Evolutionary conservation across 2,888 invertebrate genomes (phyloP), one percentile per base, ranked within the genome.

Genomic region (Tridacna crocea): DNA sequence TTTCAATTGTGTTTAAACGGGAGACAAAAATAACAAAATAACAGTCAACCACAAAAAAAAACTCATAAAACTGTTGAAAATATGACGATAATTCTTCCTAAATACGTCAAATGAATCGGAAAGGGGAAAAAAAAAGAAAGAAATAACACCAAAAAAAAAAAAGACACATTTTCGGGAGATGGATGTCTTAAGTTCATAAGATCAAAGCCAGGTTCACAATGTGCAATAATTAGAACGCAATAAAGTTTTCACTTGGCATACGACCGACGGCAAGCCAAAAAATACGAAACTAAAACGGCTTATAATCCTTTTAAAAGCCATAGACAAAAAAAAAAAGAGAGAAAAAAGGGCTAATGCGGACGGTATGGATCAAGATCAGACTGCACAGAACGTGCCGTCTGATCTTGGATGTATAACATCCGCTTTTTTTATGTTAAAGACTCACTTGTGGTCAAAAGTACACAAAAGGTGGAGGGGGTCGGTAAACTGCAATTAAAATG

Each of bases 1-100:
- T 84, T 80, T 84, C 78, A 78, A 78, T 80, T 80, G 78, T 78
- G 55, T 70, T 72, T 47, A 24, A 70, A 51, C 51, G 48, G 75
- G 75, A 80, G 74, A 70, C 77, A 51, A n/a, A 73, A 66, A 63
- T 77, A 72, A 75, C 77, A 77, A 78, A 83, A 81, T 77, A 73
- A 36, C 36, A 36, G 36, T 36, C 36, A 36, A 2, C 36, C 36
- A 36, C 36, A 36, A 36, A 36, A 36, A 36, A 36, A 36, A 36
- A 36, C 36, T 36, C 36, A 8, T 36, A 36, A 36, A 36, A 36
- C 36, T 36, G 36, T 36, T 63, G 24, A 75, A 60, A 22, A 36
- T 36, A 58, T 60, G 36, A 51, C 47, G 61, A 47, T 79, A 65
- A 68, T 66, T 79, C 51, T 58, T 79, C 11, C 46, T 73, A 68